phyloP scores from a whole-genome alignment of 2,113 vertebrate species.

The Psophia crepitans region DNA sequence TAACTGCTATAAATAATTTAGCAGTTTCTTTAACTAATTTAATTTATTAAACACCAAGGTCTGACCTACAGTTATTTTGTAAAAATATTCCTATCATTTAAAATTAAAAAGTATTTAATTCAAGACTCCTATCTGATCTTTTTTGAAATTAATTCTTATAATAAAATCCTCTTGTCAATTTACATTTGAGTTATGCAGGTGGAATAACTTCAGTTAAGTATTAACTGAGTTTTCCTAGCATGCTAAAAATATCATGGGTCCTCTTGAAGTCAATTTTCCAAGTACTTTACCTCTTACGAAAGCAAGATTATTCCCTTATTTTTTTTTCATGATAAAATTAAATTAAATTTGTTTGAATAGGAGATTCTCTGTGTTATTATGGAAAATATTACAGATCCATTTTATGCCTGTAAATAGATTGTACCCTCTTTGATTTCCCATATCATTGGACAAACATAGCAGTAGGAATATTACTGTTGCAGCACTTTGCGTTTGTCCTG shows the following conservation, averaged over 20 bases:
- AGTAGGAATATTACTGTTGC: background rate
- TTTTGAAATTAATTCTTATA: background rate
- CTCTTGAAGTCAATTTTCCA: background rate
- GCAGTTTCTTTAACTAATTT: background rate
- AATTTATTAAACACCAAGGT: background rate
- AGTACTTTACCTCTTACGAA: background rate
- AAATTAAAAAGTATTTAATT: background rate
- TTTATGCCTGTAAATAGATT: background rate
- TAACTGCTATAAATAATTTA: background rate
- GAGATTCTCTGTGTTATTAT: background rate
- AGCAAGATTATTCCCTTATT: background rate
- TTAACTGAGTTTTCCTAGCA: background rate
- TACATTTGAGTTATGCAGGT: background rate
- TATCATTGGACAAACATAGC: background rate
- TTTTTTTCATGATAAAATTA: background rate
- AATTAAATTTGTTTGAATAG: background rate
- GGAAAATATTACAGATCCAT: background rate
- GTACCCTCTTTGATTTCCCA: background rate
- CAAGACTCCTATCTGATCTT: background rate
- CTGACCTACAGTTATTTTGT: background rate
- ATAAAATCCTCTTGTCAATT: background rate
- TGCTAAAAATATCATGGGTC: background rate
- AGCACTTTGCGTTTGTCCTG: background rate
- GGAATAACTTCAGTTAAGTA: background rate
- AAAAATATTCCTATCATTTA: background rate